Base-by-base conservation (phyloP, 2,888 invertebrate species). In the Aphodius sticticus region DNA sequence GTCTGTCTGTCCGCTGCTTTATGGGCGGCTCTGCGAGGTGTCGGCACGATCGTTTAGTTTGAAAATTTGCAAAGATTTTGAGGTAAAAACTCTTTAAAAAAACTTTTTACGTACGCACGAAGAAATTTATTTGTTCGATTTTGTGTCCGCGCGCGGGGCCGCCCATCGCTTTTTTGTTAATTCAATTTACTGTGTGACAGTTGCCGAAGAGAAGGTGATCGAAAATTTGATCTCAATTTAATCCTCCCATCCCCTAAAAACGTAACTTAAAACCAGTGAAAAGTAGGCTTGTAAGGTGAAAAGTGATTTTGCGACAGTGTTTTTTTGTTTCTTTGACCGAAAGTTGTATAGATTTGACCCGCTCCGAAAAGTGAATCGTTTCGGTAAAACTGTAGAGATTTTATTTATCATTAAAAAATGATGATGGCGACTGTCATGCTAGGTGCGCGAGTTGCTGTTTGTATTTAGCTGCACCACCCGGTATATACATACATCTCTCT, bases 271-370 rank as follows among this genome's bases (percentile, higher is more conserved):
- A 53, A 53, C 53, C 53, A 53, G 53, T 53, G 53, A 53, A 53
- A 53, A 53, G 53, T 53, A 53, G 53, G 53, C 53, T 53, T 53
- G 53, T 53, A 53, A 53, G 53, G 53, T 53, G 53, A 53, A 53
- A 53, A 53, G 53, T 53, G 53, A 2, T 3, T 53, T 53, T 9
- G 53, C 53, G 53, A 53, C 53, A 53, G 53, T 53, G 53, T 53
- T 53, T 53, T 53, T 7, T 53, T 2, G 1, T 53, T 53, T 5
- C 4, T 53, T 53, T 53, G 12, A 53, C 7, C 9, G 12, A 53
- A 53, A 53, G 53, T 53, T 53, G 53, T 53, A 53, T 53, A 53
- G 53, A 53, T 53, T 53, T 53, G 53, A 53, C 7, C 9, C 53
- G 7, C 53, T 53, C 26, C 26, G 26, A 26, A 26, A 26, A 26